Percentiles rank a stretch among this genome's conserved stretches.
phyloP scores from a whole-genome alignment of 2,797 vertebrate genomes.

The Hozukius guyotensis region DNA sequence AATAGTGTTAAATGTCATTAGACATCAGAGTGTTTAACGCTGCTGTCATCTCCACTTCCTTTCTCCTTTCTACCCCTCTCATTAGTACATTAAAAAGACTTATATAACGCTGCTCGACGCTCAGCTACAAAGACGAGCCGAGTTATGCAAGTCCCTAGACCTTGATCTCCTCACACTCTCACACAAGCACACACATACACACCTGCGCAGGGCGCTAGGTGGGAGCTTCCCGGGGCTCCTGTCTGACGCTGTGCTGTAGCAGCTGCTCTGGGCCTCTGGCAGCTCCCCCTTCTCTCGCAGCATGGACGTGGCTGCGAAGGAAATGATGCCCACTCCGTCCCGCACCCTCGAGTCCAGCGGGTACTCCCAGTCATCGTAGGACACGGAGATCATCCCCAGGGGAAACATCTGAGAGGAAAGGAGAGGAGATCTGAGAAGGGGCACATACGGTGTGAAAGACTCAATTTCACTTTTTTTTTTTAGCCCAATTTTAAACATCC shows the following conservation, averaged over 20 bases:
- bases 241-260: conserved; percentile 87
- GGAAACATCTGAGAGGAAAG: conserved; percentile 84
- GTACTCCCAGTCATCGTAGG: conserved; percentile 97
- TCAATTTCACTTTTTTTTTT: conserved; percentile 27
- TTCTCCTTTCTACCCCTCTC: conserved; percentile 38
- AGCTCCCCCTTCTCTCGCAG: conserved; percentile 92
- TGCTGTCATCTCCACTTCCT: conserved; percentile 45
- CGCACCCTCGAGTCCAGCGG: conserved; percentile 89
- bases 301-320: conserved; percentile 92
- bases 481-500: conserved; percentile 10
- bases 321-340: conserved; percentile 94
- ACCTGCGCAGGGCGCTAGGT: conserved; percentile 84
- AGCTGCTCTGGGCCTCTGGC: conserved; percentile 93
- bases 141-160: conserved; percentile 69
- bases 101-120: conserved; percentile 58
- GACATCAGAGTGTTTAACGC: conserved; percentile 58
- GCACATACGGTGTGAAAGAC: conserved; percentile 8
- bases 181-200: conserved; percentile 44
- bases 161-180: conserved; percentile 43
- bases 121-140: conserved; percentile 55
- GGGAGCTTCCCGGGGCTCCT: conserved; percentile 85
- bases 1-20: conserved; percentile 66
- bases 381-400: conserved; percentile 96
- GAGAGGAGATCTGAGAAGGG: conserved; percentile 9
- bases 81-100: conserved; percentile 62